Evolutionary conservation across 1,140 invertebrate genomes (phyloP), one percentile per base, ranked within the genome.

Genomic region (Formica selysi): DNA sequence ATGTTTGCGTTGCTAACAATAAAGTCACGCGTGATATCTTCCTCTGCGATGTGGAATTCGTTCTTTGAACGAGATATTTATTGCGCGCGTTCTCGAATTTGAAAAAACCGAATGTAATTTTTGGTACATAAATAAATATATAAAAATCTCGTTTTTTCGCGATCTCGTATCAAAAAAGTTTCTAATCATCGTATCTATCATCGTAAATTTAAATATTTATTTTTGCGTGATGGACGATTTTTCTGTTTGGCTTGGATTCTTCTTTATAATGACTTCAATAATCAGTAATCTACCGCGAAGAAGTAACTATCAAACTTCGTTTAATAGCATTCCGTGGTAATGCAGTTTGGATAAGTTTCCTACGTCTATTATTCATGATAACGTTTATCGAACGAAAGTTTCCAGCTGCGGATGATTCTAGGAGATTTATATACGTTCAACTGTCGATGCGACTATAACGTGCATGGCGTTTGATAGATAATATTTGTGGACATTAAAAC

Each of bases 361-460:
- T 83, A 74, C n/a, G 68, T 83, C 79, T 83, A 83, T 83, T 83
- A 83, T 83, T 83, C 79, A 83, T 83, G 79, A 83, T 83, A 83
- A 83, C 79, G 79, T 83, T 83, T 83, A 83, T 83, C 79, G 79
- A 83, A 83, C 54, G 79, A 73, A 83, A 83, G 68, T 83, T 83
- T 62, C 68, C 79, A 83, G 68, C 79, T 83, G 79, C 29, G 79
- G 68, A 74, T 74, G 79, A 83, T 83, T 83, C 68, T 36, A 48
- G 19, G 19, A 51, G 54, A 83, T 83, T 83, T 83, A 83, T 83
- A 83, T 36, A 73, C 67, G 38, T 51, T 48, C 79, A 38, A 29
- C 38, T 74, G 38, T 62, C 79, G 32, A n/a, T 73, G 79, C 8
- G 48, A 51, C 13, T 70, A 32, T 41, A 61, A 70, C 41, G 38